phyloP scores from a whole-genome alignment of 2,797 vertebrate genomes.

The Ataeniobius toweri region DNA sequence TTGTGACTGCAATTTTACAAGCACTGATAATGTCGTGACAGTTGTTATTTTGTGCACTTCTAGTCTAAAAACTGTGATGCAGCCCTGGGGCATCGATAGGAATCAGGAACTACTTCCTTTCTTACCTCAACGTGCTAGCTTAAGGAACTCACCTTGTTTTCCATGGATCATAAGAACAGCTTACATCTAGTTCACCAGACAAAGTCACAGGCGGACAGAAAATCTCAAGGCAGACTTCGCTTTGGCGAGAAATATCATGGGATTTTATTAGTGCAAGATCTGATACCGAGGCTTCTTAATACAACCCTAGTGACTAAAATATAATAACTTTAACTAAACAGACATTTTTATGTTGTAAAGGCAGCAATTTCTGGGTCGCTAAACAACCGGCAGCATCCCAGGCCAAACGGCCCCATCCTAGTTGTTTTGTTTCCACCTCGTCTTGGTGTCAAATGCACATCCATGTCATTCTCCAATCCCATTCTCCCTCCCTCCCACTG shows the following conservation, averaged over 20 bases:
- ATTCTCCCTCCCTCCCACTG: constrained; percentile 77
- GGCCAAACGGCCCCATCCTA: constrained; percentile 41
- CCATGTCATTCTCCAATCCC: constrained; percentile 76
- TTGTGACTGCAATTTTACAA: too few relatives aligned
- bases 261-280: too few relatives aligned
- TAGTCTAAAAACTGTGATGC: too few relatives aligned
- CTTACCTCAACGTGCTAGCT: background rate
- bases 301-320: background rate
- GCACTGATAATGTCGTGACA: too few relatives aligned
- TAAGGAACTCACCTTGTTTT: background rate
- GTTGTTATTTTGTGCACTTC: too few relatives aligned
- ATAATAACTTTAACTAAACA: constrained; percentile 2
- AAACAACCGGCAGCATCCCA: constrained; percentile 46
- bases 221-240: background rate
- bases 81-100: too few relatives aligned
- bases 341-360: constrained; percentile 36
- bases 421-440: constrained; percentile 52
- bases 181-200: background rate
- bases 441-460: constrained; percentile 78
- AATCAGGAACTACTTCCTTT: background rate
- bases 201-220: background rate
- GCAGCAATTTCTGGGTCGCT: constrained; percentile 49
- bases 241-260: too few relatives aligned
- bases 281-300: background rate
- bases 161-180: background rate